Evolutionary conservation across 2,797 vertebrate genomes (phyloP).

Genomic region (Muraenolepis orangiensis): DNA sequence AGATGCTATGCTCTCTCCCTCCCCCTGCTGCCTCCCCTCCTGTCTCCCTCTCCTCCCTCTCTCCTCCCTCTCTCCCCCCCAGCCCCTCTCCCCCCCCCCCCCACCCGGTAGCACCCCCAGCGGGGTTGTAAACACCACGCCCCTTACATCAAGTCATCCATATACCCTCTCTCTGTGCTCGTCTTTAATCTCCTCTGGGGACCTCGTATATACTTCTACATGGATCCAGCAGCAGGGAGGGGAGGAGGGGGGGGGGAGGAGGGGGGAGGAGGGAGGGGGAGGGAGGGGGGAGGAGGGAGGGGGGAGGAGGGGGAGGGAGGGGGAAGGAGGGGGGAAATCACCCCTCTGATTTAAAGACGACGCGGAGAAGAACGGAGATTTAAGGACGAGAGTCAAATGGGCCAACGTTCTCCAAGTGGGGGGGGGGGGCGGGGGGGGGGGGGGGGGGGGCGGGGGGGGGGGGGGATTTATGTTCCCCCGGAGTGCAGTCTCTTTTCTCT

Average conservation of each 20-base stretch:
- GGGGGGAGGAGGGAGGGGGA: slow-evolving; percentile 33
- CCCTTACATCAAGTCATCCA: neutral
- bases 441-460: too few species aligned
- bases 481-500: too few species aligned
- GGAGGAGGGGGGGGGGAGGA: slow-evolving; percentile 9
- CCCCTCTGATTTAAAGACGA: slow-evolving; percentile 51
- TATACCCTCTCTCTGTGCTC: slow-evolving; percentile 61
- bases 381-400: neutral
- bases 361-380: neutral
- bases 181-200: slow-evolving; percentile 63
- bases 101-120: too few species aligned
- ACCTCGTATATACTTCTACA: slow-evolving; percentile 15
- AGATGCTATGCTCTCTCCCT: neutral
- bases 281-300: too few species aligned
- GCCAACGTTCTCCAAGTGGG: neutral
- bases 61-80: too few species aligned
- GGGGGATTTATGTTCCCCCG: too few species aligned
- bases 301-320: slow-evolving; percentile 22
- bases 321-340: too few species aligned
- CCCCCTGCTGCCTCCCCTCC: too few species aligned
- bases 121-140: too few species aligned
- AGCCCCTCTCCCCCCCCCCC: too few species aligned
- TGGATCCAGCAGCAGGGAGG: neutral
- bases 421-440: too few species aligned
- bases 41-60: neutral